Percentiles rank a stretch among this genome's conserved stretches.
phyloP scores from a whole-genome alignment of 2,113 vertebrate genomes.

The Donacobius atricapilla region DNA sequence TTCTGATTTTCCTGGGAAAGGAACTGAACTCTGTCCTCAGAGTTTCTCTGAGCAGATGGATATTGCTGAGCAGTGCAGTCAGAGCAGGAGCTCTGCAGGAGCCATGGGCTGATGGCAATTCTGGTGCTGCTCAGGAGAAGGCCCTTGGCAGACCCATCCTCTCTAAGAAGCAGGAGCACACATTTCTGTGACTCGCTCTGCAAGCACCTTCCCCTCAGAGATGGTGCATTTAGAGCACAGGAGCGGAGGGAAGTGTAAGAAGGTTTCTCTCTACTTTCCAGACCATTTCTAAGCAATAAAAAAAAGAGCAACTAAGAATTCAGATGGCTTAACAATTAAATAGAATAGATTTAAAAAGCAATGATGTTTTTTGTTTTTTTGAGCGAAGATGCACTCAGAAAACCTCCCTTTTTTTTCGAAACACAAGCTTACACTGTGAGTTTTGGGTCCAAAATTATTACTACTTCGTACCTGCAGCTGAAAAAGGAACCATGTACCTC shows the following conservation, averaged over 20 bases:
- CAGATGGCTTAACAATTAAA: not conserved
- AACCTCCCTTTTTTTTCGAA: not conserved
- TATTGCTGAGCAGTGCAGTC: not conserved
- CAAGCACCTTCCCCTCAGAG: not conserved
- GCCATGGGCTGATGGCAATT: not conserved
- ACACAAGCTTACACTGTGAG: not conserved
- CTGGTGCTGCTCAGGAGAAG: not conserved
- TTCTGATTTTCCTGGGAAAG: not conserved
- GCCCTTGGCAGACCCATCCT: not conserved
- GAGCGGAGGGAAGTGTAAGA: not conserved
- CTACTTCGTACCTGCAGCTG: not conserved
- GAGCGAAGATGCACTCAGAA: not conserved
- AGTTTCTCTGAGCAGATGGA: not conserved
- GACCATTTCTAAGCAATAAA: not conserved
- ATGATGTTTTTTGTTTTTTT: not conserved
- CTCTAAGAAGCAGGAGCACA: not conserved
- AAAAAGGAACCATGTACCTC: not conserved
- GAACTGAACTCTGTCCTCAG: not conserved
- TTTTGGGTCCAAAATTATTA: not conserved
- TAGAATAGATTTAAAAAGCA: not conserved
- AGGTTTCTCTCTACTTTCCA: not conserved
- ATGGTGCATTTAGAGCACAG: not conserved
- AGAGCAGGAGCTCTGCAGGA: not conserved
- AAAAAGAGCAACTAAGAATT: not conserved
- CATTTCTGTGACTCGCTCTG: not conserved